Base-by-base conservation (phyloP, 2,113 vertebrate genomes). In the Puma concolor region DNA sequence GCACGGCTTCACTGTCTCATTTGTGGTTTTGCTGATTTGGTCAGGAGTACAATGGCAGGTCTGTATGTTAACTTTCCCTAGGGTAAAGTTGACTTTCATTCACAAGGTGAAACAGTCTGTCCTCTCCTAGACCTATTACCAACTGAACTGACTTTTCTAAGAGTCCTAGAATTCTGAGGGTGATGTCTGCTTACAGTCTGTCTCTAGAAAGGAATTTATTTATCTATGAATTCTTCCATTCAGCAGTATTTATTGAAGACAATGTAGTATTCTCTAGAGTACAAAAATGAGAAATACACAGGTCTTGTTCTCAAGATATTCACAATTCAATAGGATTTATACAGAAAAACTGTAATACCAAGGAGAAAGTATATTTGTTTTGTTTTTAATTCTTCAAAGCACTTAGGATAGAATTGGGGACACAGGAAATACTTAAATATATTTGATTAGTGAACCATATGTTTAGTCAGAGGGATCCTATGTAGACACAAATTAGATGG, bases 351-450 rank as follows among this genome's bases (percentile, higher is more conserved):
- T 93, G 25, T 60, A 27, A 48, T 91, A 36, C 8, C 2, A 77
- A 74, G 27, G 54, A 91, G 50, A 89, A 95, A 67, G 27, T 60
- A 17, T 31, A 79, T 93, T 74, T 48, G 16, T 38, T 90, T 92
- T 79, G 33, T 66, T 95, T 94, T 88, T 82, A 87, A 81, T 88
- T 85, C 29, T 17, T 91, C 21, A 16, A 2, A 41, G 50, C 60
- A 48, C 36, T 88, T 76, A 95, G 38, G 38, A 44, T 5, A 77
- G 41, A 77, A 93, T 31, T 57, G 48, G 52, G 57, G 21, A 63
- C 54, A 33, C 17, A 52, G 36, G 44, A 81, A 88, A 50, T 25
- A 21, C 50, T 79, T 69, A 60, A 71, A 80, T 10, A 19, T 52
- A 79, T 81, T 69, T 95, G 33, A 57, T 60, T 36, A 57, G 33